Percentiles rank a stretch among this genome's conserved stretches.
phyloP scores from a whole-genome alignment of 2,888 invertebrate species.

The Drosophila putrida region DNA sequence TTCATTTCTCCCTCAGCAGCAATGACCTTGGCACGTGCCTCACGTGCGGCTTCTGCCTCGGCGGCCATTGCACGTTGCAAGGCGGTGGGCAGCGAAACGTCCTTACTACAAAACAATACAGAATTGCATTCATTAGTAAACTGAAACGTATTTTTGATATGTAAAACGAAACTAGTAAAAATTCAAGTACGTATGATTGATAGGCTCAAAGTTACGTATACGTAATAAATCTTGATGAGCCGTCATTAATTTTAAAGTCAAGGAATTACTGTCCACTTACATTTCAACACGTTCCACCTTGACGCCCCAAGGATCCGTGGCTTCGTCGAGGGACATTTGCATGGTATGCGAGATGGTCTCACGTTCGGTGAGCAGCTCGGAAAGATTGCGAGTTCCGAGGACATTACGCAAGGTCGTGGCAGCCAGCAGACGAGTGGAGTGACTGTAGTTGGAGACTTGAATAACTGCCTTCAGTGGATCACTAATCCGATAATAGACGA shows the following conservation, averaged over 20 bases:
- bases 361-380: constrained; percentile 96
- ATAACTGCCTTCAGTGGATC: constrained; percentile 92
- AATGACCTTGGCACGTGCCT: constrained; percentile 88
- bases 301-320: constrained; percentile 95
- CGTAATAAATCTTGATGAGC: no score
- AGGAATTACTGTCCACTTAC: constrained; percentile 86
- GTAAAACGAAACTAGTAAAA: not conserved
- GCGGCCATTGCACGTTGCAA: constrained; percentile 93
- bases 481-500: constrained; percentile 93
- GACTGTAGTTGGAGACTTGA: constrained; percentile 91
- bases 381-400: constrained; percentile 95
- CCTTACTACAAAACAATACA: constrained; percentile 87
- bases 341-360: constrained; percentile 96
- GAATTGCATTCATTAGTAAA: not conserved
- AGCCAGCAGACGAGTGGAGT: constrained; percentile 92
- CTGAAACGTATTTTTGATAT: not conserved
- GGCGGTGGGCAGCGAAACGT: constrained; percentile 91
- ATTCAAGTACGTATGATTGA: no score
- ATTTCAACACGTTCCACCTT: constrained; percentile 98
- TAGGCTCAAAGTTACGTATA: no score
- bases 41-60: constrained; percentile 92
- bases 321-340: constrained; percentile 91
- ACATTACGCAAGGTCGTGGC: constrained; percentile 95
- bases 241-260: no score
- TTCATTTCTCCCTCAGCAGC: constrained; percentile 94